These are phyloP conservation scores for roundworm (Caenorhabditis elegans) DNA, from an alignment of 1,140 invertebrate species.

Conservation along the genomic window DNA sequence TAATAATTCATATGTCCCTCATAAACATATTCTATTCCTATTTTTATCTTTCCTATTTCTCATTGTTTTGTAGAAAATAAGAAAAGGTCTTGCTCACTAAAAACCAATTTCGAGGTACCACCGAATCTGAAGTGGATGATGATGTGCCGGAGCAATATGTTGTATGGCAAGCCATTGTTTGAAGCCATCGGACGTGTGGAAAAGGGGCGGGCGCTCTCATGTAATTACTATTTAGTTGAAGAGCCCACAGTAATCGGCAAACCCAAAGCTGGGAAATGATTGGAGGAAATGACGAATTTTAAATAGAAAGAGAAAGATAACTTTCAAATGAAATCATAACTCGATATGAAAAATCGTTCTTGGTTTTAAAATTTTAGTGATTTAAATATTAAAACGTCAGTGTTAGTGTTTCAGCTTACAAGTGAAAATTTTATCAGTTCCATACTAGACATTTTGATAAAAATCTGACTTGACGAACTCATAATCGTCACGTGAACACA, in stretches of 20 bases:
- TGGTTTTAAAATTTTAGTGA: too few species aligned
- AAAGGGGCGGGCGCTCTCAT: constrained; percentile 19
- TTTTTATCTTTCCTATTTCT: not conserved
- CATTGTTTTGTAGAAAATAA: not conserved
- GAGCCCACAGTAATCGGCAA: not conserved
- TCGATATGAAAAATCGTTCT: too few species aligned
- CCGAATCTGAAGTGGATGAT: constrained; percentile 22
- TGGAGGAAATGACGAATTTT: not conserved
- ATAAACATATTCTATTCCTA: not conserved
- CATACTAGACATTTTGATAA: too few species aligned
- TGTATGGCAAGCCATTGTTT: constrained; percentile 26
- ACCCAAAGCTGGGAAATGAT: not conserved
- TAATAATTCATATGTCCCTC: too few species aligned
- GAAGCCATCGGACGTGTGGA: not conserved
- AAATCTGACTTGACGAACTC: too few species aligned
- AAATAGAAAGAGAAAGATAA: not conserved
- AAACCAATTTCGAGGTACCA: constrained; percentile 27
- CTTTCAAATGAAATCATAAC: not conserved
- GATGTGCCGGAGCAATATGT: constrained; percentile 24
- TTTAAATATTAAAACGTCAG: too few species aligned
- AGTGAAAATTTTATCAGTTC: too few species aligned
- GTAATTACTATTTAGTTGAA: constrained; percentile 31
- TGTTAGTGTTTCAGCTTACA: too few species aligned
- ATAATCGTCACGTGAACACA: too few species aligned
- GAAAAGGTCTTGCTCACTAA: not conserved